Evolutionary conservation across 2,113 vertebrate species (phyloP), one percentile per base, ranked within the genome.

Genomic region (Aldabrachelys gigantea): DNA sequence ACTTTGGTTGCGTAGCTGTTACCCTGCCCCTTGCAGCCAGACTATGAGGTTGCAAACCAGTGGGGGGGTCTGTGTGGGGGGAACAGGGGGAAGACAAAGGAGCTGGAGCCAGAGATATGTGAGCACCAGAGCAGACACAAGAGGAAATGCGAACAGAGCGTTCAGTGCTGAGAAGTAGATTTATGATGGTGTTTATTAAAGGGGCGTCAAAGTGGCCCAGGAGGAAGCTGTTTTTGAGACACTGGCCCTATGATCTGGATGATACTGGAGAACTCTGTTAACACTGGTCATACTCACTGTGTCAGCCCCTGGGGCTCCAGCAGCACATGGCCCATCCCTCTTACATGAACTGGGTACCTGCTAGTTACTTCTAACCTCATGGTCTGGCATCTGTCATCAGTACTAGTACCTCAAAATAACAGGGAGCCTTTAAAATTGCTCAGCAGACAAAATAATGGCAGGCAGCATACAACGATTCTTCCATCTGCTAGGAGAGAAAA

Each of bases 1-100:
- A 25, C 25, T 14, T 5, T 7, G 29, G 3, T 9, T 13, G 52
- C 10, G 5, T 24, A 14, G 38, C 7, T 4, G 10, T n/a, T 10
- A 41, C 25, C 14, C 25, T 5, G 52, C 53, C 31, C 17, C 54
- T 9, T 12, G 21, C 27, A 8, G 22, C 21, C 12, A n/a, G 53
- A 38, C 35, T 21, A 6, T 9, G 11, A 35, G 25, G 25, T 6
- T 38, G 54, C 5, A 47, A 47, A 59, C n/a, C 12, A 52, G 57
- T 25, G 14, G 49, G 85, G 41, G 41, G 9, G 72, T 14, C 19
- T 5, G 53, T n/a, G 13, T n/a, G 10, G 50, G n/a, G 9, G 21
- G 47, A 22, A 16, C 22, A 10, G 16, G 6, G 9, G 54, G 82
- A n/a, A 52, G 54, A 59, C 2, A 50, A 1, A 7, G 21, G 31